These are phyloP conservation scores for Bombycilla garrulus DNA, from an alignment of 2,113 vertebrate species.

Conservation along the genomic window DNA sequence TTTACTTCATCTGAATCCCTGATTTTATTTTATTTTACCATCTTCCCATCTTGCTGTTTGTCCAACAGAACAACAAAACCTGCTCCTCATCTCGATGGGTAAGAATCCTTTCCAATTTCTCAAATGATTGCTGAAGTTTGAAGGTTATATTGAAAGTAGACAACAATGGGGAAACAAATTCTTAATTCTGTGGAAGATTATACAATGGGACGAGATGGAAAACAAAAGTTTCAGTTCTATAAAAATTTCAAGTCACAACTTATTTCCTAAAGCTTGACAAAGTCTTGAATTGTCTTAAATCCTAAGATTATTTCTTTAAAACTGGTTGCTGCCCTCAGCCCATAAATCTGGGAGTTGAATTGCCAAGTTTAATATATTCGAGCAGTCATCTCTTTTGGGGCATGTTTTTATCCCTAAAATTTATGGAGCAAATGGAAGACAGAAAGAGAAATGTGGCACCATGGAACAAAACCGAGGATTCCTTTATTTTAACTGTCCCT, in stretches of 20 bases:
- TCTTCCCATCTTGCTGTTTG: constrained; percentile 71
- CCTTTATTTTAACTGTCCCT: not conserved
- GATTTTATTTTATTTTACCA: constrained; percentile 45
- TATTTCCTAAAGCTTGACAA: not conserved
- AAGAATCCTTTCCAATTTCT: constrained; percentile 41
- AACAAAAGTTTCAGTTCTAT: not conserved
- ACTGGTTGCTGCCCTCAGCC: not conserved
- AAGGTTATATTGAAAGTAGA: not conserved
- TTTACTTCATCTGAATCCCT: constrained; percentile 59
- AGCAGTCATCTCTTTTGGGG: not conserved
- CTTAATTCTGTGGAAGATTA: not conserved
- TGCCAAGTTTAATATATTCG: not conserved
- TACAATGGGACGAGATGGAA: not conserved
- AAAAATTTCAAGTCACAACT: not conserved
- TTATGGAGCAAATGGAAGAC: not conserved
- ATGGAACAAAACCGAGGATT: not conserved
- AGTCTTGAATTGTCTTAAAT: not conserved
- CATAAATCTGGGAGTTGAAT: not conserved
- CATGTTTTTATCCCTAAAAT: not conserved
- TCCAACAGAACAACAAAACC: constrained; percentile 91
- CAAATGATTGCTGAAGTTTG: not conserved
- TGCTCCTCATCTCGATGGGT: constrained; percentile 96
- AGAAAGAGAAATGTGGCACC: not conserved
- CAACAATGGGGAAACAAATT: not conserved
- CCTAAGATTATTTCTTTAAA: not conserved